Percentiles rank a stretch among this genome's conserved stretches.
Evolutionary conservation across 2,113 vertebrate genomes (phyloP).

Genomic region (Raja brachyura): DNA sequence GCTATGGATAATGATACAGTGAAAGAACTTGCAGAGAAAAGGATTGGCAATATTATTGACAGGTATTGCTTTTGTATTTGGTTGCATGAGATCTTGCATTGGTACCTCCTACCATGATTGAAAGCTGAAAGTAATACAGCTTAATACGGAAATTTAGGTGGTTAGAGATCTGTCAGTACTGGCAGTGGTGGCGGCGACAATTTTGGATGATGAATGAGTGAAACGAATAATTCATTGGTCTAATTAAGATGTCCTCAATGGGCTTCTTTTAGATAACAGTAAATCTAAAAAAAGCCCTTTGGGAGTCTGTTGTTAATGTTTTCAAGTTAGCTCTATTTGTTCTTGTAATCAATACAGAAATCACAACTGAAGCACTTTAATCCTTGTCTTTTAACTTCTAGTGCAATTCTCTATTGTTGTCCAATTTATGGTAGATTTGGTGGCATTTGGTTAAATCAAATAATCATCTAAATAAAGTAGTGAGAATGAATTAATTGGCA

Average conservation of each 20-base stretch:
- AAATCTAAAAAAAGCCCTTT: neutral
- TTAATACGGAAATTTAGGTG: neutral
- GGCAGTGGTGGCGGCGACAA: neutral
- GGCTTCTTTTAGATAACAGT: neutral
- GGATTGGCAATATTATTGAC: neutral
- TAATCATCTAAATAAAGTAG: constrained; percentile 7
- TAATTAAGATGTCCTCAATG: neutral
- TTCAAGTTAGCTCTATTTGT: neutral
- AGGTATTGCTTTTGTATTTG: neutral
- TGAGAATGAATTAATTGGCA: neutral
- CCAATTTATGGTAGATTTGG: neutral
- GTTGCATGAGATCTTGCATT: neutral
- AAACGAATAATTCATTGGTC: neutral
- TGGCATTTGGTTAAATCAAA: neutral
- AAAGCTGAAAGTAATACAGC: neutral
- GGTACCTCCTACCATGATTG: neutral
- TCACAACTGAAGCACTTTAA: neutral
- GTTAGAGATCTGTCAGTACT: neutral
- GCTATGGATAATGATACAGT: neutral
- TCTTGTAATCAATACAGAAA: neutral
- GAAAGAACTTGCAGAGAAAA: neutral
- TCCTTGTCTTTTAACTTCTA: neutral
- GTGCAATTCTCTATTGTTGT: neutral
- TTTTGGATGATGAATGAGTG: neutral
- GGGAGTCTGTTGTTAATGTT: neutral